phyloP scores from a whole-genome alignment of 2,113 vertebrate genomes.

The Panthera tigris region DNA sequence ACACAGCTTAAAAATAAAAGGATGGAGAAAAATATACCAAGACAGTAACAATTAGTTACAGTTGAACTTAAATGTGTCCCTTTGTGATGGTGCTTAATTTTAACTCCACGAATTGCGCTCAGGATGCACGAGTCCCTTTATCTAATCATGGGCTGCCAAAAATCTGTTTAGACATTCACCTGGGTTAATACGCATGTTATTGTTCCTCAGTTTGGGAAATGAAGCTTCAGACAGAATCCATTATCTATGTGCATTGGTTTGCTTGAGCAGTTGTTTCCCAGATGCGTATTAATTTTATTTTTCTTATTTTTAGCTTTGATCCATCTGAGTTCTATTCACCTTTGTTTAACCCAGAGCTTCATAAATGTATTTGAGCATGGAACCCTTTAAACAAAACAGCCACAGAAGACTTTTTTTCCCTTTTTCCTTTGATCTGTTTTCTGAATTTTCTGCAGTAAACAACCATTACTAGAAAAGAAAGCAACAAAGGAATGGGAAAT shows the following conservation, averaged over 20 bases:
- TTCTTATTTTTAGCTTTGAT: conserved; percentile 57
- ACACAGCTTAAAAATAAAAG: not conserved
- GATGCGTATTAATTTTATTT: conserved; percentile 59
- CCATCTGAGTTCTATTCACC: not conserved
- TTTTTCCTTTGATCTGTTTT: not conserved
- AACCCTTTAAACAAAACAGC: not conserved
- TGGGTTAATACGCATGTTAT: conserved; percentile 55
- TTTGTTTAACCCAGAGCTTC: not conserved
- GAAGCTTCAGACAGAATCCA: conserved; percentile 70
- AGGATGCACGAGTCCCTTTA: not conserved
- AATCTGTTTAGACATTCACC: conserved; percentile 47
- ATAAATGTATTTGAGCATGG: not conserved
- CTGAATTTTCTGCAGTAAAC: not conserved
- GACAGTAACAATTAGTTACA: not conserved
- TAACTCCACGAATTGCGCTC: not conserved
- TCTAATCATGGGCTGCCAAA: conserved; percentile 52
- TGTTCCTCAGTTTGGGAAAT: conserved; percentile 65
- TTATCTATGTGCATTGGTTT: conserved; percentile 37
- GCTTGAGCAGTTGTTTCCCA: conserved; percentile 57
- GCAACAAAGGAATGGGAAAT: not conserved
- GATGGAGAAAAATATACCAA: not conserved
- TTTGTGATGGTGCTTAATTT: conserved; percentile 47
- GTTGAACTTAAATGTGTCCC: not conserved
- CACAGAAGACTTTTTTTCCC: not conserved
- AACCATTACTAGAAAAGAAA: not conserved